phyloP scores from a whole-genome alignment of 2,888 invertebrate genomes.

The Dusona sp. region DNA sequence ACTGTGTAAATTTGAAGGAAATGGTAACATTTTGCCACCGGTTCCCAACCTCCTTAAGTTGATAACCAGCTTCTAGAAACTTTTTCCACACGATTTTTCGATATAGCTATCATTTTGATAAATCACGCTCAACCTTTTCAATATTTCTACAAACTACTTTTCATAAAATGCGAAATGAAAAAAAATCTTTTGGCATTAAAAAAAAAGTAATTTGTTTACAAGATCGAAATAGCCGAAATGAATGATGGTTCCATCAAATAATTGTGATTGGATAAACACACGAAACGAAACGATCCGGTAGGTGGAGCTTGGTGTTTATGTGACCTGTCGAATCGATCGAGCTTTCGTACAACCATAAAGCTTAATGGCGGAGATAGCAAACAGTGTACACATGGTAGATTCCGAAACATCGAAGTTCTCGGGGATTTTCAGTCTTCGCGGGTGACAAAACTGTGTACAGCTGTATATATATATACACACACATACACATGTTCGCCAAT shows the following conservation, averaged over 20 bases:
- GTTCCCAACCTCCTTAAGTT: no score
- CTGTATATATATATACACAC: background rate
- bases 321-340: slow-evolving; percentile 66
- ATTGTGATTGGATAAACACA: background rate
- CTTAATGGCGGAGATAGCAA: slow-evolving; percentile 27
- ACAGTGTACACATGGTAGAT: slow-evolving; percentile 1
- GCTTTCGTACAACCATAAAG: slow-evolving; percentile 41
- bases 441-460: slow-evolving; percentile 38
- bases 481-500: background rate
- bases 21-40: no score
- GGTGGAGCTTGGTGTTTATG: slow-evolving; percentile 35
- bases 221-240: background rate
- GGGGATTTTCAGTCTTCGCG: slow-evolving; percentile 30
- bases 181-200: no score
- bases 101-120: no score
- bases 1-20: no score
- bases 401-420: slow-evolving; percentile 29
- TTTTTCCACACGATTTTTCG: background rate
- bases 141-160: background rate
- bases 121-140: background rate
- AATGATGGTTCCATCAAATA: background rate
- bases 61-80: background rate
- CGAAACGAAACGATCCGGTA: background rate
- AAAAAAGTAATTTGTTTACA: background rate
- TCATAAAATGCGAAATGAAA: background rate